Evolutionary conservation across 92 coral and sea anemone genomes (phyloP), one percentile per base, ranked within the genome.

Genomic region (Desmophyllum pertusum): DNA sequence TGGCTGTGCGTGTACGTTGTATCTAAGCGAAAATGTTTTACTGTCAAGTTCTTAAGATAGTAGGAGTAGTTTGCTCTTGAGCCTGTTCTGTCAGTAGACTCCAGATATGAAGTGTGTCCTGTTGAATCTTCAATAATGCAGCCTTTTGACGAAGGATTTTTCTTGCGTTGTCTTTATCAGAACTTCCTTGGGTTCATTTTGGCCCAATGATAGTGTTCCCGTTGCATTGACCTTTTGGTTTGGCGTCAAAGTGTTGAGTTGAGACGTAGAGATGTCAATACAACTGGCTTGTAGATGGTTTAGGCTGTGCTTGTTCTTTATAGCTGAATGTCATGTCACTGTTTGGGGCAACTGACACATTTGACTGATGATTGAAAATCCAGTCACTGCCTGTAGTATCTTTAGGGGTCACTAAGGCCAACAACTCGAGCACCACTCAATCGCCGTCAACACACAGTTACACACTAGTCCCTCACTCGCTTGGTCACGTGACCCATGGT

Each of bases 291-390:
- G 80, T 61, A 75, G 35, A 76, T 84, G 59, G 81, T 41, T 7
- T 43, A 11, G 88, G 82, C 42, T 62, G 61, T 30, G 39, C 67
- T 57, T 75, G 52, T 75, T 75, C 81, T 53, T 73, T 53, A 36
- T 74, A 84, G 35, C 29, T 53, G 66, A 84, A 84, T 48, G 57
- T 48, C 38, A 74, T 77, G 71, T 75, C 87, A 59, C 71, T 70
- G 64, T 84, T 84, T 74, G 81, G 75, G 48, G 87, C 87, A 25
- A 76, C 76, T 51, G 45, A 73, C 15, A 57, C 59, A 75, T 36
- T 50, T 51, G 81, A 75, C 66, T 62, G 87, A 67, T 83, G 67
- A 83, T 83, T 73, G 70, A 75, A 65, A 39, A 83, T 73, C 70
- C 78, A 23, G 31, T 83, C 81, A 73, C 41, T 76, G 37, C 45